These are phyloP conservation scores for Schizaphis graminum DNA, from an alignment of 2,888 invertebrate genomes.

Conservation along the genomic window DNA sequence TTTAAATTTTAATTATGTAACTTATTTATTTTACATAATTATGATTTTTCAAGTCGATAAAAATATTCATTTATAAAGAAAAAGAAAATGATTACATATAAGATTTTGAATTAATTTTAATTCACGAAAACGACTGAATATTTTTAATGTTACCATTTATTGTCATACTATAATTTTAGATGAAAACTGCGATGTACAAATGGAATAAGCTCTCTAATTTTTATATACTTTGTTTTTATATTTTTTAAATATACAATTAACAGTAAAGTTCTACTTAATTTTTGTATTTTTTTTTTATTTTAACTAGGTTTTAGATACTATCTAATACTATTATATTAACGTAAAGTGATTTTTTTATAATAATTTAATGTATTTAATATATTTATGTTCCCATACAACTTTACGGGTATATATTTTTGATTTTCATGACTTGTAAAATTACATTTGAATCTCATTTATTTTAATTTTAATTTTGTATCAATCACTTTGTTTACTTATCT, in stretches of 20 bases:
- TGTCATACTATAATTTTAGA: slow-evolving; percentile 45
- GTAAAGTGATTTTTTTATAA: slow-evolving; percentile 39
- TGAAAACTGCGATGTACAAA: slow-evolving; percentile 45
- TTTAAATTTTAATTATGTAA: slow-evolving; percentile 38
- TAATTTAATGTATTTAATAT: slow-evolving; percentile 15
- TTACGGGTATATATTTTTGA: slow-evolving; percentile 42
- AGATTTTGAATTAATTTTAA: slow-evolving; percentile 39
- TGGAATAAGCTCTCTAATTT: slow-evolving; percentile 52
- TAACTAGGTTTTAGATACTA: too few species aligned
- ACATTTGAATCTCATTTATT: slow-evolving; percentile 47
- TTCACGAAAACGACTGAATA: too few species aligned
- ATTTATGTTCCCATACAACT: slow-evolving; percentile 2
- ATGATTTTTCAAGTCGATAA: slow-evolving; percentile 41
- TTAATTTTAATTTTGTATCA: slow-evolving; percentile 24
- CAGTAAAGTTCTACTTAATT: slow-evolving; percentile 57
- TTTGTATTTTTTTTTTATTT: slow-evolving; percentile 41
- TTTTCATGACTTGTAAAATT: slow-evolving; percentile 45
- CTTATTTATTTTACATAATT: slow-evolving; percentile 57
- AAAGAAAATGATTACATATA: slow-evolving; percentile 17
- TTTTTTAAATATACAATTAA: slow-evolving; percentile 31
- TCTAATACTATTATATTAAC: slow-evolving; percentile 41
- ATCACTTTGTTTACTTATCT: background rate
- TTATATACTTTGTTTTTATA: slow-evolving; percentile 34
- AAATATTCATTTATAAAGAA: slow-evolving; percentile 11
- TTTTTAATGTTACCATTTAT: slow-evolving; percentile 58